Evolutionary conservation across 1,140 invertebrate genomes (phyloP), one percentile per base, ranked within the genome.

Genomic region (Drosophila sp.): DNA sequence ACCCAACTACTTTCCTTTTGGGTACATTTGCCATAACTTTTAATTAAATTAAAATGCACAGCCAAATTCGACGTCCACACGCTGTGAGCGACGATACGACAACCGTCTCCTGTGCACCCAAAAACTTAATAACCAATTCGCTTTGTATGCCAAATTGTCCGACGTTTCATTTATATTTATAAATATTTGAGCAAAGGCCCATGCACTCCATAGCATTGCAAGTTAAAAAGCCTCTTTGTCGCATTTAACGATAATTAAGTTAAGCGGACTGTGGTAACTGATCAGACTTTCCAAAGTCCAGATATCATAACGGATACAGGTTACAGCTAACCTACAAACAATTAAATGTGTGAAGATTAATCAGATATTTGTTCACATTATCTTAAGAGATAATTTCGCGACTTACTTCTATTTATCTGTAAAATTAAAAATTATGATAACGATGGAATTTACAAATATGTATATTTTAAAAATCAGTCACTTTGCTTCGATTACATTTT

Each of bases 1-100:
- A 38, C 14, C 58, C 41, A 9, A 34, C n/a, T 18, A n/a, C 32
- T 6, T 27, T 34, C 27, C 32, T 50, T 87, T 76, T 65, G 54
- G 75, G 54, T 70, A 87, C 82, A 86, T 82, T 87, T 86, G 79
- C 83, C 84, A 87, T 87, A 87, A 87, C 83, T 87, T 87, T 87
- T 87, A 87, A 87, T 87, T 87, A 77, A 89, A 87, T 87, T 87
- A 87, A 87, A 87, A 89, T 87, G 79, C 83, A 82, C 83, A 87
- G 76, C 83, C 74, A 74, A 82, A 87, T 87, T 77, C 74, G 14
- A 65, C 53, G 43, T 50, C 21, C 38, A 48, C 32, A 32, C 48
- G 54, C 54, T 41, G 38, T 54, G 53, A 45, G 29, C 43, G 29
- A 43, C 38, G 21, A 36, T 66, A 13, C 50, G 27, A 21, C 45